A percentile compares a stretch with the other conserved stretches of the same genome.
phyloP scores from a whole-genome alignment of 2,113 vertebrate genomes.

The Gallinago jamesoni region DNA sequence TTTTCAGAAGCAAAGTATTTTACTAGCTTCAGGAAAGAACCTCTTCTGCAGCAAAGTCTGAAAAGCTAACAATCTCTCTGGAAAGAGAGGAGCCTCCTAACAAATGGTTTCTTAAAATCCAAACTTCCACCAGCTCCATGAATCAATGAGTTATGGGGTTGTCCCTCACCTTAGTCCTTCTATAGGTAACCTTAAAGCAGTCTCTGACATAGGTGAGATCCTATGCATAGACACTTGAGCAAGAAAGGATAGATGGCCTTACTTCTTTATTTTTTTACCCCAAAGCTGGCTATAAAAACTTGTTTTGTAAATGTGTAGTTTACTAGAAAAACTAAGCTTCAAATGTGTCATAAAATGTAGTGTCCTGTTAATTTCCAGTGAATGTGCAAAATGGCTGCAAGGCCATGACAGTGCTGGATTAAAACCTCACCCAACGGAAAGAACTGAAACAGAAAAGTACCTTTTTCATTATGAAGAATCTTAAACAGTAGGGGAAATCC shows the following conservation, averaged over 20 bases:
- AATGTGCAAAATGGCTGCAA: background rate
- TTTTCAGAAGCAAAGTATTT: background rate
- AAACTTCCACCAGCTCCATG: background rate
- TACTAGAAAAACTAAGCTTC: background rate
- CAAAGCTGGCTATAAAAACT: background rate
- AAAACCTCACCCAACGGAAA: background rate
- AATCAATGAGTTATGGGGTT: background rate
- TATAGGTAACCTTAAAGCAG: background rate
- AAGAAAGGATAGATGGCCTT: background rate
- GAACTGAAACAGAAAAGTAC: conserved; percentile 26
- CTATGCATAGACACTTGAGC: background rate
- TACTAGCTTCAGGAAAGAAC: background rate
- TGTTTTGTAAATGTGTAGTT: background rate
- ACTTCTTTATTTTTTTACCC: background rate
- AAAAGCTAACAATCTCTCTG: background rate
- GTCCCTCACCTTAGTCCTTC: background rate
- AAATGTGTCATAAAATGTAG: background rate
- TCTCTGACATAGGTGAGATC: background rate
- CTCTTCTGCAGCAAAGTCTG: background rate
- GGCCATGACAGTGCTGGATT: background rate
- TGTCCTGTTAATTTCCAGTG: background rate
- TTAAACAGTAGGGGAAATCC: conserved; percentile 28
- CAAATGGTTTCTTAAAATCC: background rate
- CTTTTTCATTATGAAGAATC: conserved; percentile 18
- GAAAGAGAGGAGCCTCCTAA: background rate